A percentile compares a stretch with the other conserved stretches of the same genome.
Conservation (phyloP, 2,113 vertebrate genomes). For the Grammomys dolichurus region DNA sequence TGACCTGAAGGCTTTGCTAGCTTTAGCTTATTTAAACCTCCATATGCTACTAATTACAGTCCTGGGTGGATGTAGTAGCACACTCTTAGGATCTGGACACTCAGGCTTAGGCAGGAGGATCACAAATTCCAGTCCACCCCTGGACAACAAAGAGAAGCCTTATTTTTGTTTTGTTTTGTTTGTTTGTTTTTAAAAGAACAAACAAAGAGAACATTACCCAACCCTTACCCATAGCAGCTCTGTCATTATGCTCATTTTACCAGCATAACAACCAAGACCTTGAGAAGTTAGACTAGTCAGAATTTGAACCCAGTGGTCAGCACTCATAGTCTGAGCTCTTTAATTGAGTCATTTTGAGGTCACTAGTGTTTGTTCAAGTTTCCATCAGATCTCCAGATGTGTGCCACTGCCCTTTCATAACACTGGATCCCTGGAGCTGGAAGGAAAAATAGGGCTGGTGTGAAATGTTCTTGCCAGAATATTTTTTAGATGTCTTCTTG, state of each 20-base stretch:
- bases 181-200: neutral
- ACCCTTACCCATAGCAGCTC: neutral
- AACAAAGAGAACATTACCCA: neutral
- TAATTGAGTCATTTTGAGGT: neutral
- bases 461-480: neutral
- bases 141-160: neutral
- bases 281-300: neutral
- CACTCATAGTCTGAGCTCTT: neutral
- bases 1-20: neutral
- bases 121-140: neutral
- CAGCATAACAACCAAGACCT: neutral
- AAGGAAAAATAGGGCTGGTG: neutral
- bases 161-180: neutral
- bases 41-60: neutral
- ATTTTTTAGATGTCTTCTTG: constrained; percentile 10
- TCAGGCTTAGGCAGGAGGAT: neutral
- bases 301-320: neutral
- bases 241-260: neutral
- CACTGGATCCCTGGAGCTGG: neutral
- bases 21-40: neutral
- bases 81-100: neutral
- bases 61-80: neutral
- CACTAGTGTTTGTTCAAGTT: neutral
- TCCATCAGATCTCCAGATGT: neutral
- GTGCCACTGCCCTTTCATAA: rapidly evolving